Evolutionary conservation across 2,113 vertebrate genomes (phyloP).

Genomic region (Syngnathus floridae): DNA sequence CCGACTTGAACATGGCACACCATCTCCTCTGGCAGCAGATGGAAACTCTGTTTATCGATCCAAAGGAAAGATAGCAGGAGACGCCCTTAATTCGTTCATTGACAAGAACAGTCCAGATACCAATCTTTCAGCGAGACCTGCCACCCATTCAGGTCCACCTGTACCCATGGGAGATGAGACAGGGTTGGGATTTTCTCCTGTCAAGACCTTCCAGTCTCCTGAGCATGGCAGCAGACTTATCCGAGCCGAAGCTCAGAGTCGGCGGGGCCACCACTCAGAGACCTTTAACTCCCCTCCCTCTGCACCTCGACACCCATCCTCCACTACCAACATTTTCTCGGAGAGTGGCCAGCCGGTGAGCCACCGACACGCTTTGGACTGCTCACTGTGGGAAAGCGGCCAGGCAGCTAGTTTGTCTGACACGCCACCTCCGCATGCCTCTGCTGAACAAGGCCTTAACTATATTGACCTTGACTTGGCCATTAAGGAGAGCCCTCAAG

Average conservation of each 20-base stretch:
- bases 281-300: constrained; percentile 56
- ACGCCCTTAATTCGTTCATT: constrained; percentile 33
- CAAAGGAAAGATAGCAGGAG: constrained; percentile 42
- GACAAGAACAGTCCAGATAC: constrained; percentile 56
- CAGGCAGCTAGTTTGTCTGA: constrained; percentile 44
- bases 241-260: constrained; percentile 49
- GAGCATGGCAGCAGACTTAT: constrained; percentile 53
- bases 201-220: constrained; percentile 62
- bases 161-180: constrained; percentile 55
- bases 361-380: constrained; percentile 61
- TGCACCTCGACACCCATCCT: constrained; percentile 45
- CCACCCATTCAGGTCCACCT: constrained; percentile 36
- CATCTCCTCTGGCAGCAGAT: constrained; percentile 52
- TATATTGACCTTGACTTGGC: constrained; percentile 80
- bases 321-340: constrained; percentile 58
- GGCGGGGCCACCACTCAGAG: constrained; percentile 63
- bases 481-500: constrained; percentile 63
- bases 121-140: constrained; percentile 47
- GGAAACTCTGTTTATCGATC: constrained; percentile 50
- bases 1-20: constrained; percentile 41
- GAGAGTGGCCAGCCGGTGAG: constrained; percentile 55
- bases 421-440: constrained; percentile 56
- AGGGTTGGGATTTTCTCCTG: constrained; percentile 54
- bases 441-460: constrained; percentile 74
- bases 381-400: constrained; percentile 58